A percentile compares a stretch with the other conserved stretches of the same genome.
Conservation (phyloP, 2,797 vertebrate species). For the Pelodytes ibericus region DNA sequence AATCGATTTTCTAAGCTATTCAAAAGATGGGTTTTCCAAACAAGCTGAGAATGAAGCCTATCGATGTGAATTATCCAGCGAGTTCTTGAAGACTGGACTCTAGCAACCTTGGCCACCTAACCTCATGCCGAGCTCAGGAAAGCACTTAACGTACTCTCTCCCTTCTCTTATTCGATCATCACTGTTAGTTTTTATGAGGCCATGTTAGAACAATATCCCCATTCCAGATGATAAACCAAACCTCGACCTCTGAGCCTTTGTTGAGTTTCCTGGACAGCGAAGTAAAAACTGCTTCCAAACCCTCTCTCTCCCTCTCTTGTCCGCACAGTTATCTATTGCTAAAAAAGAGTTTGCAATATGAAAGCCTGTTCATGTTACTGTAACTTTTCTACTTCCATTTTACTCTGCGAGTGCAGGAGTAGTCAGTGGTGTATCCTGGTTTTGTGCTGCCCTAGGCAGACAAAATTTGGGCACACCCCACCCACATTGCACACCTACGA, state of each 20-base stretch:
- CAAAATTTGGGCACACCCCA: too few species aligned
- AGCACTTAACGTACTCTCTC: constrained; percentile 23
- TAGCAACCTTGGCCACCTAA: background rate
- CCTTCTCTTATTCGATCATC: background rate
- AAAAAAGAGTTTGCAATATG: background rate
- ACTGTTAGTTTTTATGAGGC: constrained; percentile 28
- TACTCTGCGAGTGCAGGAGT: too few species aligned
- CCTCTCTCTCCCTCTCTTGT: background rate
- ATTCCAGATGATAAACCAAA: constrained; percentile 1
- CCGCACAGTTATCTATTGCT: background rate
- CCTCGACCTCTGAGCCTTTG: background rate
- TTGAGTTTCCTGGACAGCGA: background rate
- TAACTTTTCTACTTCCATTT: background rate
- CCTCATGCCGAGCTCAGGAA: constrained; percentile 51
- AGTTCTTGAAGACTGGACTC: background rate
- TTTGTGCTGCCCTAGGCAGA: too few species aligned
- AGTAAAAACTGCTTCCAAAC: background rate
- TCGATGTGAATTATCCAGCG: constrained; percentile 4
- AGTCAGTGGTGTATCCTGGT: too few species aligned
- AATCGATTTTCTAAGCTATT: constrained; percentile 8
- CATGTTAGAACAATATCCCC: background rate
- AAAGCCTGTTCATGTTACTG: background rate
- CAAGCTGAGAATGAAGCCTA: background rate
- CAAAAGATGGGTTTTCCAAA: constrained; percentile 8
- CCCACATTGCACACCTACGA: too few species aligned